Conservation (phyloP, 2,888 invertebrate genomes). For the Cantharis flavilabris region DNA sequence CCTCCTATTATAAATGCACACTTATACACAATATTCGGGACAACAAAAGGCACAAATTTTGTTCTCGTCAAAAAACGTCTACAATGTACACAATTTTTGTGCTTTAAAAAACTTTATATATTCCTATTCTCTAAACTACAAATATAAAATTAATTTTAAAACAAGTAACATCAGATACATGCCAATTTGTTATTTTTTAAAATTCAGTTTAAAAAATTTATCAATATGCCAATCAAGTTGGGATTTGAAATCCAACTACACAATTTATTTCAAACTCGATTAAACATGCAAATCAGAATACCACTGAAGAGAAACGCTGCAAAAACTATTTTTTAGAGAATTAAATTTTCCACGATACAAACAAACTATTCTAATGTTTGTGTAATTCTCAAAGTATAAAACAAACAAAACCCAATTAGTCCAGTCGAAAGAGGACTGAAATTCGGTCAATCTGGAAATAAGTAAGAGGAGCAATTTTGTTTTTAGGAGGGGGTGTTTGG, state of each 20-base stretch:
- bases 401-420: too few relatives aligned
- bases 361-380: too few relatives aligned
- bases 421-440: too few relatives aligned
- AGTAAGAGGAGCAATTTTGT: too few relatives aligned
- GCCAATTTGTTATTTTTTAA: background rate
- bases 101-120: background rate
- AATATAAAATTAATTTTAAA: background rate
- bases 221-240: background rate
- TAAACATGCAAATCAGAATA: background rate
- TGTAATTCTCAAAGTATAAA: too few relatives aligned
- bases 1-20: background rate
- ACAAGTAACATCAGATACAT: background rate
- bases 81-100: background rate
- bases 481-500: too few relatives aligned
- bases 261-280: background rate
- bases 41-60: slow-evolving; percentile 1
- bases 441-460: too few relatives aligned
- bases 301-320: background rate
- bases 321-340: too few relatives aligned
- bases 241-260: background rate
- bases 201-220: background rate
- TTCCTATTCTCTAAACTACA: background rate
- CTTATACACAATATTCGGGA: background rate
- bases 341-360: too few relatives aligned
- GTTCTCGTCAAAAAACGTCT: background rate